Evolutionary conservation across 1,140 invertebrate genomes (phyloP), one percentile per base, ranked within the genome.

Genomic region (Pemphigus obesinymphae): DNA sequence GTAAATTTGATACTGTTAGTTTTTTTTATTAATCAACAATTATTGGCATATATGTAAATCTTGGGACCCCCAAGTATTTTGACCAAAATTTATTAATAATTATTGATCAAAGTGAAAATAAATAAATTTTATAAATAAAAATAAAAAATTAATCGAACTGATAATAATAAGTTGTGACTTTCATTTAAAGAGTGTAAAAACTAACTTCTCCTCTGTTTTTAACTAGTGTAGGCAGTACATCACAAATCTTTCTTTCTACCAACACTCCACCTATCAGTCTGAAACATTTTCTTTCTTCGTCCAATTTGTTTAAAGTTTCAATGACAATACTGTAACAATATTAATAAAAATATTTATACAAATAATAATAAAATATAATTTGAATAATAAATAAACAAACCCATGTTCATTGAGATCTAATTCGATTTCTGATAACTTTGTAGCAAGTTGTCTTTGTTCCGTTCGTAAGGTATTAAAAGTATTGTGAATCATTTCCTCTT

Each of bases 351-450:
- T n/a, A 23, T 66, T 37, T 55, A n/a, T 73, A 40, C 0, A 34
- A 26, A 58, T 55, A 26, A 20, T 1, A 8, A 78, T n/a, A 58
- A 31, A 15, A 31, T n/a, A 26, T 29, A 73, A 17, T 15, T 13
- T 45, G 2, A 58, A 26, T 26, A 26, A 37, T 15, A 63, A 63
- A 45, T 40, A 0, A 83, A 83, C 88, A 91, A 31, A 97, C 96
- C 96, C 97, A 88, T 98, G 96, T 88, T 98, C 96, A 86, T 95
- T 96, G 58, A 97, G 89, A 86, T 98, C 96, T 88, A 93, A 90
- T 89, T 98, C 95, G 84, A 98, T 89, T 89, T 98, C 96, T 6
- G 93, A 92, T 82, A 97, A 90, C 90, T 97, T 98, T 83, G 90
- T 92, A 20, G 92, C 93, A 84, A 97, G 88, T 83, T 90, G 90